Evolutionary conservation across 2,888 invertebrate species (phyloP), one percentile per base, ranked within the genome.

Genomic region (Leucoptera coffeella): DNA sequence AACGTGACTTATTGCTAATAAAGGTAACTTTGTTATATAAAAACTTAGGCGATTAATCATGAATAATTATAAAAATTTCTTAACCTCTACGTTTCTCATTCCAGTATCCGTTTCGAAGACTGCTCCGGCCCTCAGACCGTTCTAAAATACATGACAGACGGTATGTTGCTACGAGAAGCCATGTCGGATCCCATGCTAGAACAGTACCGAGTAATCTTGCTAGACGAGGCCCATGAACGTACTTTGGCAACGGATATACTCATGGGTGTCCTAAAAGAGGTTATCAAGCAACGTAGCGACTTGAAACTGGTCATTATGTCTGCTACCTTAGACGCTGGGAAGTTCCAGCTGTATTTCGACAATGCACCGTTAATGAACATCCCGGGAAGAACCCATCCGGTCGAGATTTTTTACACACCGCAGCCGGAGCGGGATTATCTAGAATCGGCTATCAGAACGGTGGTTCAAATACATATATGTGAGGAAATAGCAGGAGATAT

Each of bases 121-220:
- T 97, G 97, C 49, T 94, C 96, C 2, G 92, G 93, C 2, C 79
- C 88, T 0, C 89, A 86, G 47, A 99, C 97, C 0, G 75, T 95
- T 14, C 73, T 99, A 2, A 99, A 99, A 48, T 97, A 99, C 54
- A 93, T 97, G 93, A 99, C 99, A 9, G 97, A 99, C 45, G 99
- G 99, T 90, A 99, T 99, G 99, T 78, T 99, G 55, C 71, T 99
- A 15, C 74, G 99, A 33, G 99, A 99, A 72, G 97, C 94, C 0
- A 99, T 99, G 99, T 95, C 94, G 0, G 96, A 97, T 56, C 97
- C 99, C 0, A 88, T 97, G 82, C 62, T 99, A 5, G 96, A 97
- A 40, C 82, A 84, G 8, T 99, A 99, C 59, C 86, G 95, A 48
- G 95, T 95, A 3, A 86, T 96, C 20, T 64, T 99, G 28, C 81